Evolutionary conservation across 2,888 invertebrate genomes (phyloP).

Genomic region (Girardia tigrina): DNA sequence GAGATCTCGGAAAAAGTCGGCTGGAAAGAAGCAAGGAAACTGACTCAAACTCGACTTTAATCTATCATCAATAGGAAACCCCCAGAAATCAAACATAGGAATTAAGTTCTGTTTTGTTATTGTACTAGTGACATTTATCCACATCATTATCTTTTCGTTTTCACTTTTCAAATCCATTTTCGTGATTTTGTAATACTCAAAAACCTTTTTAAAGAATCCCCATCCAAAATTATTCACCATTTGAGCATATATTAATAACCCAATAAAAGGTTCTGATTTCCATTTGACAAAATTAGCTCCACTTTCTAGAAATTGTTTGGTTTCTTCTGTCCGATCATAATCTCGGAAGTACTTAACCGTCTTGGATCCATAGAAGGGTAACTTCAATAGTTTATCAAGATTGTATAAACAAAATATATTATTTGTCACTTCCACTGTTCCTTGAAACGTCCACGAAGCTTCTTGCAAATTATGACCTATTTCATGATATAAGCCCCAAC

Average conservation of each 20-base stretch:
- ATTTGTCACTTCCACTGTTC: constrained; percentile 39
- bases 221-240: constrained; percentile 39
- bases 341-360: not conserved
- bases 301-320: not conserved
- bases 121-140: constrained; percentile 39
- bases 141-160: constrained; percentile 39
- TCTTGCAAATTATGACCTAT: constrained; percentile 41
- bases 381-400: constrained; percentile 18
- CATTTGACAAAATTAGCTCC: constrained; percentile 37
- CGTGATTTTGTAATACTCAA: constrained; percentile 38
- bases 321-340: no score
- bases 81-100: constrained; percentile 39
- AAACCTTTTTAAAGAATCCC: constrained; percentile 39
- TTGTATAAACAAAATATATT: constrained; percentile 39
- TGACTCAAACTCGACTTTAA: no score
- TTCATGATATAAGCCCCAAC: constrained; percentile 41
- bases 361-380: not conserved
- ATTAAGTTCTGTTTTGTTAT: constrained; percentile 37
- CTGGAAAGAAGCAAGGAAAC: constrained; percentile 1
- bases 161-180: constrained; percentile 35
- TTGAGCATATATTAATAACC: constrained; percentile 39
- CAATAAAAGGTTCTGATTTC: constrained; percentile 38
- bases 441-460: constrained; percentile 39
- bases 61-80: constrained; percentile 38
- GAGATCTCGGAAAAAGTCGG: not conserved